These are phyloP conservation scores for Galleria mellonella DNA, from an alignment of 1,140 invertebrate genomes.

Conservation along the genomic window DNA sequence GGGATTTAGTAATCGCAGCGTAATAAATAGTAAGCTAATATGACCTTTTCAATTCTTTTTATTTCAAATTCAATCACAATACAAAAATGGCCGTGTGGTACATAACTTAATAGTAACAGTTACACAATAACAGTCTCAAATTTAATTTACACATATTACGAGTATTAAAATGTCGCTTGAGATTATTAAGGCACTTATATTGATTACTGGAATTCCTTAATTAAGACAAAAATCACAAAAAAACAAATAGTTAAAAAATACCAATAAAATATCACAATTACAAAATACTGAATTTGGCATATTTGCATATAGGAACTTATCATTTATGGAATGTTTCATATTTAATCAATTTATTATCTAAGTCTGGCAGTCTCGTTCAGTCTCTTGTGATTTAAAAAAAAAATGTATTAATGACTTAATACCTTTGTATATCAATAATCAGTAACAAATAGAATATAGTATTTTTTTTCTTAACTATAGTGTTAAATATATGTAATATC, in stretches of 20 bases:
- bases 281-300: slow-evolving; percentile 26
- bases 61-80: slow-evolving; percentile 48
- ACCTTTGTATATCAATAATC: too few species aligned
- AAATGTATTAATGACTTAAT: too few species aligned
- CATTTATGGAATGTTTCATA: too few species aligned
- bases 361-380: too few species aligned
- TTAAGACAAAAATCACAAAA: slow-evolving; percentile 18
- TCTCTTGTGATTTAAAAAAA: too few species aligned
- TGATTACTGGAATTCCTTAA: slow-evolving; percentile 2
- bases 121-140: slow-evolving; percentile 16
- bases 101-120: slow-evolving; percentile 15
- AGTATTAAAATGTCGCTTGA: slow-evolving; percentile 22
- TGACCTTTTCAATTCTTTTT: slow-evolving; percentile 48
- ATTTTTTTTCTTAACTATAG: too few species aligned
- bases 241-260: slow-evolving; percentile 17
- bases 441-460: too few species aligned
- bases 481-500: too few species aligned
- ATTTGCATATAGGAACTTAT: not conserved
- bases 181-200: slow-evolving; percentile 35
- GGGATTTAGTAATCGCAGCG: too few species aligned
- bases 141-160: slow-evolving; percentile 27
- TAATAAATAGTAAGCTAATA: too few species aligned
- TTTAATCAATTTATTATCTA: too few species aligned
- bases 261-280: slow-evolving; percentile 17
- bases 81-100: slow-evolving; percentile 67